These are phyloP conservation scores for Archivesica marissinica DNA, from an alignment of 1,140 invertebrate genomes.

Conservation along the genomic window DNA sequence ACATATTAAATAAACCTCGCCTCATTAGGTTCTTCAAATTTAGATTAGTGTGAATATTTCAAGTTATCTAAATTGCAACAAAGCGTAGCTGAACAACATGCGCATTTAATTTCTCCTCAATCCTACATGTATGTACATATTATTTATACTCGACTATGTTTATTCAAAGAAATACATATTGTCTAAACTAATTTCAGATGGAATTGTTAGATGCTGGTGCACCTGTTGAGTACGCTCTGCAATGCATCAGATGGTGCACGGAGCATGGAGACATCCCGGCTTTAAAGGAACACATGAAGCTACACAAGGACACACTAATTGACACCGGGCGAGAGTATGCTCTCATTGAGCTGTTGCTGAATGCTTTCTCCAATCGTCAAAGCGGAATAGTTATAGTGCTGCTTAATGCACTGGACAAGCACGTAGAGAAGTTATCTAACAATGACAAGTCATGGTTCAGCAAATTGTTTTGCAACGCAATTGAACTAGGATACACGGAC, in stretches of 20 bases:
- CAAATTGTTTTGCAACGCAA: constrained; percentile 27
- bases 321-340: background rate
- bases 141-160: background rate
- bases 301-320: background rate
- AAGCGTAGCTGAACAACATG: too few species aligned
- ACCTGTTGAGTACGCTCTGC: background rate
- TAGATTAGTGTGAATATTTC: too few species aligned
- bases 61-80: too few species aligned
- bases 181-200: constrained; percentile 51
- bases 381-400: background rate
- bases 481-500: constrained; percentile 4
- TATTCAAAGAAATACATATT: too few species aligned
- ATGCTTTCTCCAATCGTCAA: background rate
- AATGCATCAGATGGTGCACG: constrained; percentile 28
- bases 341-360: background rate
- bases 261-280: background rate
- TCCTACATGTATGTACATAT: too few species aligned
- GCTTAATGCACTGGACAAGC: background rate
- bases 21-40: too few species aligned
- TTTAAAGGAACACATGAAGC: background rate
- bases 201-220: constrained; percentile 1
- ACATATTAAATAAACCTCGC: too few species aligned
- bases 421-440: background rate
- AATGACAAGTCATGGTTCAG: background rate
- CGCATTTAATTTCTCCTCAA: too few species aligned